These are phyloP conservation scores for Acipenser oxyrinchus DNA, from an alignment of 2,797 vertebrate genomes.

Conservation along the genomic window DNA sequence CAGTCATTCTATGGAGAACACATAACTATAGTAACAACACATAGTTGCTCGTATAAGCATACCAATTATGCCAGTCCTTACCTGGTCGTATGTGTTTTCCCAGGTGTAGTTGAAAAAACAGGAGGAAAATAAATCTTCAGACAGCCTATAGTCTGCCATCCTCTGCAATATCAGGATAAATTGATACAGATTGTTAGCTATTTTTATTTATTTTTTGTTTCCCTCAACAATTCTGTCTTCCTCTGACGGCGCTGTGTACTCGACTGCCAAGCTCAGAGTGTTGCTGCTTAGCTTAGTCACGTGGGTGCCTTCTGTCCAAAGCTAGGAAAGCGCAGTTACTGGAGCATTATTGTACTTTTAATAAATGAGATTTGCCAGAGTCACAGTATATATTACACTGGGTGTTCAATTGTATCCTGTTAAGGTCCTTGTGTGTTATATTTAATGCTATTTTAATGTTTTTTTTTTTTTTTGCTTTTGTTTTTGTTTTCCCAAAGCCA, in stretches of 20 bases:
- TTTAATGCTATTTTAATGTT: too few relatives aligned
- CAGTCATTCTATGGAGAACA: too few relatives aligned
- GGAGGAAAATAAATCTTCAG: conserved; percentile 77
- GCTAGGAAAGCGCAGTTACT: conserved; percentile 34
- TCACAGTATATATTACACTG: too few relatives aligned
- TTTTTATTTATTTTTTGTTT: conserved; percentile 16
- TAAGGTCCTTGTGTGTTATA: too few relatives aligned
- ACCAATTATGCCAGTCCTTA: conserved; percentile 44
- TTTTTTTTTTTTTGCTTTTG: too few relatives aligned
- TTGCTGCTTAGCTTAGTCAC: conserved; percentile 32
- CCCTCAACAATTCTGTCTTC: conserved; percentile 28
- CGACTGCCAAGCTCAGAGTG: conserved; percentile 35
- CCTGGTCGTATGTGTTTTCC: conserved; percentile 85
- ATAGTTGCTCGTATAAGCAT: neutral
- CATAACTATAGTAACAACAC: neutral
- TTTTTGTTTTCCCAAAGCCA: too few relatives aligned
- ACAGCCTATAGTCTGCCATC: conserved; percentile 83
- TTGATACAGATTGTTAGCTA: too few relatives aligned
- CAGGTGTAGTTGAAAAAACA: conserved; percentile 85
- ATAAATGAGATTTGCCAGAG: too few relatives aligned
- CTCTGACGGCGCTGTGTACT: conserved; percentile 34
- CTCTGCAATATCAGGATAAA: conserved; percentile 32
- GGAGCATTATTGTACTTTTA: conserved; percentile 13
- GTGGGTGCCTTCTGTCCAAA: conserved; percentile 33
- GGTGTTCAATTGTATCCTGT: too few relatives aligned